Conservation (phyloP, 2,113 vertebrate species). For the Synchiropus splendidus region DNA sequence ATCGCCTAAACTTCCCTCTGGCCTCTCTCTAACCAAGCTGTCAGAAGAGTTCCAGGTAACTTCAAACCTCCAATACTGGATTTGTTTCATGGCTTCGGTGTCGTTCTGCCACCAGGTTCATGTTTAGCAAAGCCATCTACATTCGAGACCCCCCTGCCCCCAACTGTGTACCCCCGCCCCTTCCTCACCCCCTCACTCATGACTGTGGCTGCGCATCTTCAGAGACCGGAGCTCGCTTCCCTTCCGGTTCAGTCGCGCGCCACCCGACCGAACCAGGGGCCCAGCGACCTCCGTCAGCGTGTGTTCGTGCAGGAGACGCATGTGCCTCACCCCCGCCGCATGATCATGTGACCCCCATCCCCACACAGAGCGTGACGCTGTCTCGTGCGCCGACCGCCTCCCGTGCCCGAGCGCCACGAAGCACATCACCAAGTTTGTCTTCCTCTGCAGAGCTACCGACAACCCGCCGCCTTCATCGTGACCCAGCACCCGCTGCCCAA, state of each 20-base stretch:
- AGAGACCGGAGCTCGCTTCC: slow-evolving; percentile 22
- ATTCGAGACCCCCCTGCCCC: slow-evolving; percentile 1
- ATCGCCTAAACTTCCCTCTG: slow-evolving; percentile 55
- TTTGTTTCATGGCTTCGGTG: slow-evolving; percentile 76
- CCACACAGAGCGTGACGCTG: not conserved
- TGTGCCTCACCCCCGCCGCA: slow-evolving; percentile 45
- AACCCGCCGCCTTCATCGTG: slow-evolving; percentile 95
- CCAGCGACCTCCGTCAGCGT: slow-evolving; percentile 3
- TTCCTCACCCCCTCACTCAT: not conserved
- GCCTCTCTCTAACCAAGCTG: slow-evolving; percentile 74
- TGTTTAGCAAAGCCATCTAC: slow-evolving; percentile 29
- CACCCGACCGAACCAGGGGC: not conserved
- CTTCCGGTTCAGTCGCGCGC: slow-evolving; percentile 24
- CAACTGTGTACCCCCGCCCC: not conserved
- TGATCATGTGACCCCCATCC: slow-evolving; percentile 35
- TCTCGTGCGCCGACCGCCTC: not conserved
- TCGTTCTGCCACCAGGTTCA: slow-evolving; percentile 48
- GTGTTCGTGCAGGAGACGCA: slow-evolving; percentile 17
- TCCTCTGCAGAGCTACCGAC: slow-evolving; percentile 84
- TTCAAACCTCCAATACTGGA: slow-evolving; percentile 67
- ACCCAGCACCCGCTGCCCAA: slow-evolving; percentile 96
- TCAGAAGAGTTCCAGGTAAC: slow-evolving; percentile 77
- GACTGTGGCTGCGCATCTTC: not conserved
- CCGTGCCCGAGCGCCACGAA: not conserved
- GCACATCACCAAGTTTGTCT: too few relatives aligned